Conservation (phyloP, 1,140 invertebrate genomes). For the Lepidurus apus region DNA sequence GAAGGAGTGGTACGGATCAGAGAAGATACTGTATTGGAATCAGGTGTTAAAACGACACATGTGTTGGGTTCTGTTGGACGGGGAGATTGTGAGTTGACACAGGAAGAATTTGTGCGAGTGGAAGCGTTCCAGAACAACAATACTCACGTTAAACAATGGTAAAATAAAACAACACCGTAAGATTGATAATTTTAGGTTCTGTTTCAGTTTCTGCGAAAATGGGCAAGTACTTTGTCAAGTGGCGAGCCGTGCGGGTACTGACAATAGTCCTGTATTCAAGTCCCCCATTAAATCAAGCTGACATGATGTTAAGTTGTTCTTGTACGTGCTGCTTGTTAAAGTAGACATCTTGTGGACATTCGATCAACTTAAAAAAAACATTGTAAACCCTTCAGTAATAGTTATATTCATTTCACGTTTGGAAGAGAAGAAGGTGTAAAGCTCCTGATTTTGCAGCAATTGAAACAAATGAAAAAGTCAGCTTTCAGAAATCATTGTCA, state of each 20-base stretch:
- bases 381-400: too few species aligned
- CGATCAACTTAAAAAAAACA: too few species aligned
- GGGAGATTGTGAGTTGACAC: not conserved
- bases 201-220: not conserved
- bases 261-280: not conserved
- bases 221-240: conserved; percentile 10
- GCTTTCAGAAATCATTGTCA: too few species aligned
- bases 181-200: not conserved
- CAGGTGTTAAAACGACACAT: not conserved
- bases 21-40: not conserved
- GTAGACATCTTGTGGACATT: too few species aligned
- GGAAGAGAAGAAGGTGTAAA: too few species aligned
- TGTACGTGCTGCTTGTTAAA: too few species aligned
- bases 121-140: not conserved
- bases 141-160: not conserved
- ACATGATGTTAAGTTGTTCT: not conserved
- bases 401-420: too few species aligned
- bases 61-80: not conserved
- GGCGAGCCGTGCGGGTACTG: not conserved
- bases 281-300: not conserved
- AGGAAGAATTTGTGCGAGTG: not conserved
- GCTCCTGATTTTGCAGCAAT: too few species aligned
- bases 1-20: not conserved
- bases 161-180: not conserved
- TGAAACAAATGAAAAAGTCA: too few species aligned